Percentiles rank a stretch among this genome's conserved stretches.
Evolutionary conservation across 2,888 invertebrate species (phyloP).

Genomic region (Drosophila imparisetae): DNA sequence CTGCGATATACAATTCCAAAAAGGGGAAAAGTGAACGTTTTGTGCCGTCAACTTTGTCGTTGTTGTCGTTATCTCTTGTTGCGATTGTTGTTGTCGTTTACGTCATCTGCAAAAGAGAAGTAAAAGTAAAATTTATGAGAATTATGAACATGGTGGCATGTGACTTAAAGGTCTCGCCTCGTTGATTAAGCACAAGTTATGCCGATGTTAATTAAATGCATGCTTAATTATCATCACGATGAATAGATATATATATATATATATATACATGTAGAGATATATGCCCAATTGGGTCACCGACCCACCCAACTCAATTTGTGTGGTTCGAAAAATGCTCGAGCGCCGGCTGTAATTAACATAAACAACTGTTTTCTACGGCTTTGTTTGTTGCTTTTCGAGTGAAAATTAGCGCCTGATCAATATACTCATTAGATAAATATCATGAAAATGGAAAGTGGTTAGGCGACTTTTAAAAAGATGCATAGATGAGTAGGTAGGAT

Average conservation of each 20-base stretch:
- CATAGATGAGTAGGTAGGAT: background rate
- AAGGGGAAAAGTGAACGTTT: slow-evolving; percentile 40
- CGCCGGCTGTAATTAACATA: slow-evolving; percentile 66
- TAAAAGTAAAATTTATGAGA: slow-evolving; percentile 46
- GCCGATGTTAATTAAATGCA: slow-evolving; percentile 63
- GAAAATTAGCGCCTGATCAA: slow-evolving; percentile 68
- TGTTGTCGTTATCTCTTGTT: slow-evolving; percentile 19
- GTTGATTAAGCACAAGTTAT: slow-evolving; percentile 48
- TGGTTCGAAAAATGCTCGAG: slow-evolving; percentile 30
- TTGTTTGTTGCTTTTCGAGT: slow-evolving; percentile 35
- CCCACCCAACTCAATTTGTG: slow-evolving; percentile 56
- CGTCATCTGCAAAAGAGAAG: slow-evolving; percentile 66
- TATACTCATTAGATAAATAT: slow-evolving; percentile 46
- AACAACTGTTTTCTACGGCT: slow-evolving; percentile 59
- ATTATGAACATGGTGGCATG: slow-evolving; percentile 38
- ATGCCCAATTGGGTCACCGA: slow-evolving; percentile 57
- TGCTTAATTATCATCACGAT: slow-evolving; percentile 52
- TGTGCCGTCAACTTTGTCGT: slow-evolving; percentile 6
- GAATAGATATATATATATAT: background rate
- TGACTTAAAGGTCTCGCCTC: slow-evolving; percentile 49
- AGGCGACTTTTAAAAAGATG: background rate
- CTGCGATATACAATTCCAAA: slow-evolving; percentile 33
- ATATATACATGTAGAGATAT: background rate
- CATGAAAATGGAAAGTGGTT: slow-evolving; percentile 63
- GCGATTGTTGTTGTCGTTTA: slow-evolving; percentile 49